Percentiles rank a stretch among this genome's conserved stretches.
These are phyloP conservation scores for Psylliodes chrysocephalus DNA, from an alignment of 2,888 invertebrate genomes.

Conservation along the genomic window DNA sequence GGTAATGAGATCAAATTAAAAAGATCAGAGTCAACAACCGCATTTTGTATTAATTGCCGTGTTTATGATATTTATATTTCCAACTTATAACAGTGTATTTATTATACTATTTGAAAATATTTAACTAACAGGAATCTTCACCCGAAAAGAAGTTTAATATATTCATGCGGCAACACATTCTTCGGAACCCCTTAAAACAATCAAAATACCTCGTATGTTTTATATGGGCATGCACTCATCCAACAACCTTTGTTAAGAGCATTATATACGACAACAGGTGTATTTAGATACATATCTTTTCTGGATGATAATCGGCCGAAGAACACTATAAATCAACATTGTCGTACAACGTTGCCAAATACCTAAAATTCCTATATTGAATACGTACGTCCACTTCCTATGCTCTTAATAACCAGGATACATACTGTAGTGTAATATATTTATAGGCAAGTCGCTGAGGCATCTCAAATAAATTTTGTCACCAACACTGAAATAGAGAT, in stretches of 20 bases:
- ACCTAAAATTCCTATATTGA: conserved; percentile 16
- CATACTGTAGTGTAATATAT: conserved; percentile 14
- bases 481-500: background rate
- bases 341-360: conserved; percentile 5
- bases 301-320: background rate
- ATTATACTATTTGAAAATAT: too few species aligned
- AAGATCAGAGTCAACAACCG: too few species aligned
- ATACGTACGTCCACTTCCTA: conserved; percentile 3
- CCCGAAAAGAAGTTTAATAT: too few species aligned
- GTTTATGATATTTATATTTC: too few species aligned
- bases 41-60: too few species aligned
- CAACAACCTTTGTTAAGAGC: background rate
- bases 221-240: background rate
- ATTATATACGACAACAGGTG: conserved; percentile 6
- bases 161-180: background rate
- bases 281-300: conserved; percentile 16
- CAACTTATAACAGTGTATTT: too few species aligned
- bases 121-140: too few species aligned
- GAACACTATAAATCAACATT: conserved; percentile 7
- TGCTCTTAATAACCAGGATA: background rate
- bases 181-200: background rate
- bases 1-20: too few species aligned
- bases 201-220: background rate
- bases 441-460: conserved; percentile 1
- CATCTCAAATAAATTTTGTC: background rate